Percentiles rank a stretch among this genome's conserved stretches.
phyloP scores from a whole-genome alignment of 2,113 vertebrate species.

The Silurus glanis region DNA sequence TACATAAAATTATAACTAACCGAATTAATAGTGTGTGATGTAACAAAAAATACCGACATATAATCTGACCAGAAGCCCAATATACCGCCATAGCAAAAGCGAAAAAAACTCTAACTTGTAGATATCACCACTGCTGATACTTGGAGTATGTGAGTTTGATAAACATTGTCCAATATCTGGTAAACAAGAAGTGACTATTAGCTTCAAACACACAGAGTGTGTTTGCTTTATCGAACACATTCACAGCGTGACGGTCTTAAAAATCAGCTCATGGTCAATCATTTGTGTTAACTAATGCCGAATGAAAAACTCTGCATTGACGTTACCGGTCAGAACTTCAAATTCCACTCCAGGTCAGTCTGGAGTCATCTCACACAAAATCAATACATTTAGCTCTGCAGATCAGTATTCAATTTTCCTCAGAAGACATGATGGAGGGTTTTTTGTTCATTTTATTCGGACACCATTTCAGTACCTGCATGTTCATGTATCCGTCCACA shows the following conservation, averaged over 20 bases:
- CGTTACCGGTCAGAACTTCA: neutral
- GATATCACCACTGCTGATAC: neutral
- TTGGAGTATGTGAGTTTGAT: neutral
- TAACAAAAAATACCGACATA: neutral
- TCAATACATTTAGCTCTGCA: neutral
- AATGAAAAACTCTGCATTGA: neutral
- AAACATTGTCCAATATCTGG: neutral
- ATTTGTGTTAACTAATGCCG: neutral
- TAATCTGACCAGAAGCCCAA: neutral
- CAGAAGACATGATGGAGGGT: neutral
- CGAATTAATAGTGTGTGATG: neutral
- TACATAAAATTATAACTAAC: neutral
- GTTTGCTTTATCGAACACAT: neutral
- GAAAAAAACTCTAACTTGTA: neutral
- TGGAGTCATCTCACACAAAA: neutral
- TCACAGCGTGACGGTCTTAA: neutral
- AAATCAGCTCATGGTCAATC: neutral
- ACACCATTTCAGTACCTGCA: conserved; percentile 81
- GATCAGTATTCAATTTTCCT: neutral
- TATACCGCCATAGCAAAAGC: neutral
- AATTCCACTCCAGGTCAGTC: neutral
- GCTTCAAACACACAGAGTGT: neutral
- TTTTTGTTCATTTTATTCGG: neutral
- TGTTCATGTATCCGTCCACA: conserved; percentile 98
- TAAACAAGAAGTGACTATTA: neutral